Evolutionary conservation across 2,797 vertebrate species (phyloP), one percentile per base, ranked within the genome.

Genomic region (Cossypha heuglini): DNA sequence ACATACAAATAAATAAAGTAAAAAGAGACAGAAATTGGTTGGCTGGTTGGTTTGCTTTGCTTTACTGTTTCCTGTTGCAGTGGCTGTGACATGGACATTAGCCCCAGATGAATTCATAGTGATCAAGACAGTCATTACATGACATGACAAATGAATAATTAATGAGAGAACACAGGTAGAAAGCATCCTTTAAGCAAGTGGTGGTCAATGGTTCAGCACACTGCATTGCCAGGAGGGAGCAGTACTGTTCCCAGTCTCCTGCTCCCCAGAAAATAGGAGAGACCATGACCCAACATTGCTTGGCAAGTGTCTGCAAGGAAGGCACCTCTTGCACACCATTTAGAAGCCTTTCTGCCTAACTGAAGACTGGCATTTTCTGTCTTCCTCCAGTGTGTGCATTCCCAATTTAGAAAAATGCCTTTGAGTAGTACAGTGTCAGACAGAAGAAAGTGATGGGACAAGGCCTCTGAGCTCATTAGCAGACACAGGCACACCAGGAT

Each of bases 91-190:
- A 92, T 1, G 38, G 88, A 88, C 74, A 93, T 93, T 96, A 96
- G 68, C 40, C 38, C 66, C 66, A 80, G 57, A 95, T 86, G 94
- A 92, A 96, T 94, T 87, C 18, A 29, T 92, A 94, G 93, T 77
- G 88, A 93, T 91, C 84, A 94, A 93, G 78, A 80, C 93, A 94
- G 86, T 79, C 79, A 86, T 77, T 88, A 79, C 61, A 73, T 42
- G 45, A 76, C 68, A 78, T 33, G 48, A 73, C 26, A 94, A 83
- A 94, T 80, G 57, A 96, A 96, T 95, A 92, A 92, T 94, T 95
- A 91, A 96, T 87, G 68, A 67, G 45, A 74, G 48, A 92, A 58
- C 54, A 87, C 25, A 59, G 79, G 42, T 5, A 63, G 43, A 81
- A 94, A 67, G 35, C 11, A 29, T 69, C 22, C 63, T 52, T 64